phyloP scores from a whole-genome alignment of 2,888 invertebrate genomes.

The Agriopis marginaria region DNA sequence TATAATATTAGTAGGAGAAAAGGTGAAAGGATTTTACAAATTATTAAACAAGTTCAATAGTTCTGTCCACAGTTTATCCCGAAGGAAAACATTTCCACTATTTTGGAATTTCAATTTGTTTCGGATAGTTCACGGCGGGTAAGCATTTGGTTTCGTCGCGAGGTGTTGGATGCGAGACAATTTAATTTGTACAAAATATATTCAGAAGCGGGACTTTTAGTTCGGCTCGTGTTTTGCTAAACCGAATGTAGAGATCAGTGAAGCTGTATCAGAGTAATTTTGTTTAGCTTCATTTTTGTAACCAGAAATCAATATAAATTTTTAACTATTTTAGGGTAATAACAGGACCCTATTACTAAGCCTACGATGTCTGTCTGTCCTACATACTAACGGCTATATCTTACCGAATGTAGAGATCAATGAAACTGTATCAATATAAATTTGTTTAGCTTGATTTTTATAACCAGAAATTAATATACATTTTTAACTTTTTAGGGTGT shows the following conservation, averaged over 20 bases:
- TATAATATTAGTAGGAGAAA: no score
- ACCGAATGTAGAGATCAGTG: background rate
- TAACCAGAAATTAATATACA: no score
- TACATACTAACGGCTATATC: no score
- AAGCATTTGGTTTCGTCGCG: constrained; percentile 44
- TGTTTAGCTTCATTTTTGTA: background rate
- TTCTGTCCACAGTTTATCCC: constrained; percentile 9
- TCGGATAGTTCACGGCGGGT: constrained; percentile 47
- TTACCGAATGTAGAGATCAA: background rate
- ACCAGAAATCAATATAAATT: no score
- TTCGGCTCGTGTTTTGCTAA: constrained; percentile 7
- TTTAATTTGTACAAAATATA: constrained; percentile 49
- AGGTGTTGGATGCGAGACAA: constrained; percentile 40
- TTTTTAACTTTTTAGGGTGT: no score
- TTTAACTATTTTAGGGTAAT: no score
- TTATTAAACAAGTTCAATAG: constrained; percentile 13
- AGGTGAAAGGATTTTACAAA: no score
- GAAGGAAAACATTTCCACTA: constrained; percentile 29
- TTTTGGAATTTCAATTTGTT: constrained; percentile 46
- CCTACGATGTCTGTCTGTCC: no score
- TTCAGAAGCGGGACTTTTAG: constrained; percentile 22
- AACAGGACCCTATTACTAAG: no score
- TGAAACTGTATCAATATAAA: no score
- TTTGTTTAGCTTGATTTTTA: background rate
- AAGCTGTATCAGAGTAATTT: no score